Evolutionary conservation across 2,888 invertebrate species (phyloP).

Genomic region (Thera obeliscata): DNA sequence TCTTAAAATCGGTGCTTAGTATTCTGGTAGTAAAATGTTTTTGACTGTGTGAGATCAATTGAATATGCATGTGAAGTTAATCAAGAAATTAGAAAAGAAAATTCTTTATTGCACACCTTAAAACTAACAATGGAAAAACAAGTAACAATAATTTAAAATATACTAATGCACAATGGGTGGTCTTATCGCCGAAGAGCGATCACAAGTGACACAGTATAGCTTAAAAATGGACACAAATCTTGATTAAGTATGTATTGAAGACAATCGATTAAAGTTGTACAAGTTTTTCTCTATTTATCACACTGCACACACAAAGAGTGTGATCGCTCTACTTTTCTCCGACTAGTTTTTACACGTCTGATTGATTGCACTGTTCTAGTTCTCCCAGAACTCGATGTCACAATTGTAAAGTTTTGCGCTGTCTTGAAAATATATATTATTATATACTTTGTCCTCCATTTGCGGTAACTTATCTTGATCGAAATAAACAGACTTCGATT

Average conservation of each 20-base stretch:
- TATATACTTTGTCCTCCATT: not conserved
- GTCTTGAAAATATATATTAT: constrained; percentile 13
- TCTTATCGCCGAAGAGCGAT: no score
- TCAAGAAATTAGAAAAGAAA: no score
- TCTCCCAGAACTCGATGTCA: constrained; percentile 23
- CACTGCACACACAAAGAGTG: constrained; percentile 11
- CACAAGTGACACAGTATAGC: no score
- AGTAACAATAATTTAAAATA: no score
- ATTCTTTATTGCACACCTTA: no score
- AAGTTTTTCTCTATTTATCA: constrained; percentile 10
- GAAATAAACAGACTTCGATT: not conserved
- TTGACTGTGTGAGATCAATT: no score
- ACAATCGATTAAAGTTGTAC: constrained; percentile 25
- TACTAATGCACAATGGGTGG: no score
- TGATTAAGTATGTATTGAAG: constrained; percentile 12
- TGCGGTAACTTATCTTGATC: not conserved
- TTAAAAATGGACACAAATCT: not conserved
- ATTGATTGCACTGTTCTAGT: constrained; percentile 31
- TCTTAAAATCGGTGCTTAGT: not conserved
- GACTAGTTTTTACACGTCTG: constrained; percentile 31
- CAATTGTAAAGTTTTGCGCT: constrained; percentile 21
- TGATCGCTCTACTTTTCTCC: constrained; percentile 31
- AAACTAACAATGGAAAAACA: no score
- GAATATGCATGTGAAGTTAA: not conserved
- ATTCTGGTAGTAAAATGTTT: no score